Base-by-base conservation (phyloP, 2,113 vertebrate species). In the Plecotus auritus region DNA sequence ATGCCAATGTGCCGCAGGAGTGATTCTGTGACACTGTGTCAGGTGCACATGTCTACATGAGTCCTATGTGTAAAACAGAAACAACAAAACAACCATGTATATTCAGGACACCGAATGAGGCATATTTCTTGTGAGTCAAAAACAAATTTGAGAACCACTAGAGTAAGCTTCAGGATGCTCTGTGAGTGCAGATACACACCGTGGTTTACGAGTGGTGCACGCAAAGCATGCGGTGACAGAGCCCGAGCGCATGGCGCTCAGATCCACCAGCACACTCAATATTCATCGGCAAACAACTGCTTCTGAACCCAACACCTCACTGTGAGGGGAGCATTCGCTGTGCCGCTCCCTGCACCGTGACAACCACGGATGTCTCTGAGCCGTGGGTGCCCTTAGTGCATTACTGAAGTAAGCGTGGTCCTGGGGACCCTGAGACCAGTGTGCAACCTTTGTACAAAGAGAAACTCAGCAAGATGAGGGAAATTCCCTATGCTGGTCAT, bases 1-100 rank as follows among this genome's bases (percentile, higher is more conserved):
- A 37, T 3, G 8, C 9, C 2, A 40, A 30, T 26, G 10, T 0
- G 4, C 14, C 16, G 9, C 14, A 13, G 30, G 4, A 18, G 59
- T 4, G 0, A 12, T 18, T 23, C 6, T 37, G 16, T 6, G 56
- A 42, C 22, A 1, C 26, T 30, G 7, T 22, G 49, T 51, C 64
- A 30, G 28, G n/a, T 0, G 45, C 7, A 3, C 4, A 28, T 9
- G 16, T 51, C 61, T 35, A 61, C 30, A 17, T 17, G 64, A 54
- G 51, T 20, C 51, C 20, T n/a, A 9, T 26, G 20, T 26, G 45
- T 16, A 4, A 85, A 35, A 66, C 13, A 47, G 42, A 28, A 61
- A 64, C 2, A 1, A 66, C 5, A 28, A 22, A 37, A 76, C 6
- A 32, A 22, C 7, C 10, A 11, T 1, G 26, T 35, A 17, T 17